Percentiles rank a stretch among this genome's conserved stretches.
These are phyloP conservation scores for Dendroctonus valens DNA, from an alignment of 1,140 invertebrate genomes.

Conservation along the genomic window DNA sequence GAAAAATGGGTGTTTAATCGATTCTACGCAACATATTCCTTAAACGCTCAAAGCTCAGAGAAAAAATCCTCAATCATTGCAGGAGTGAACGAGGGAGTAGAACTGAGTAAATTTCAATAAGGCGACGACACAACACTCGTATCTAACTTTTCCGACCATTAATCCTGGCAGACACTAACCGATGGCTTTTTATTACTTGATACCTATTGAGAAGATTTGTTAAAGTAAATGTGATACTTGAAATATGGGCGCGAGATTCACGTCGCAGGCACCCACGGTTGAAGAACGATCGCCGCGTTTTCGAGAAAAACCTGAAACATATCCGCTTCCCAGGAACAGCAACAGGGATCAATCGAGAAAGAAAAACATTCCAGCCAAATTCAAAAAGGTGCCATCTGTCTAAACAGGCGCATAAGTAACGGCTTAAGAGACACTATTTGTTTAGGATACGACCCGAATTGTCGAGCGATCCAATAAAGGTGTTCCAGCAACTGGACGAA, in stretches of 20 bases:
- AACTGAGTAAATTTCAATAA: no score
- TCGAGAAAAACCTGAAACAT: neutral
- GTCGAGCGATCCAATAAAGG: neutral
- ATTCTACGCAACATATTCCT: no score
- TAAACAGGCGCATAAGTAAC: neutral
- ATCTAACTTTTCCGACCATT: no score
- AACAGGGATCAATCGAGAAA: neutral
- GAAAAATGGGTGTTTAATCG: no score
- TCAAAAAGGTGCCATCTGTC: neutral
- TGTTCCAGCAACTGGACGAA: neutral
- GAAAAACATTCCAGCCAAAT: constrained; percentile 1
- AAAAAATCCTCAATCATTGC: no score
- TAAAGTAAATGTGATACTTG: constrained; percentile 4
- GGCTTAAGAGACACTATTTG: constrained; percentile 4
- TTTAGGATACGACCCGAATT: neutral
- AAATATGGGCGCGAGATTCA: neutral
- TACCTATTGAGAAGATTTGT: constrained; percentile 1
- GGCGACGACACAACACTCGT: no score
- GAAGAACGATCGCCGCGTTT: neutral
- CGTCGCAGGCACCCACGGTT: neutral
- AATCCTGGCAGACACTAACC: no score
- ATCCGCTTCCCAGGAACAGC: neutral
- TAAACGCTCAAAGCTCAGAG: no score
- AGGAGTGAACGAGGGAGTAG: no score
- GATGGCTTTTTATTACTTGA: no score